phyloP scores from a whole-genome alignment of 2,888 invertebrate genomes.

The Pterostichus madidus region DNA sequence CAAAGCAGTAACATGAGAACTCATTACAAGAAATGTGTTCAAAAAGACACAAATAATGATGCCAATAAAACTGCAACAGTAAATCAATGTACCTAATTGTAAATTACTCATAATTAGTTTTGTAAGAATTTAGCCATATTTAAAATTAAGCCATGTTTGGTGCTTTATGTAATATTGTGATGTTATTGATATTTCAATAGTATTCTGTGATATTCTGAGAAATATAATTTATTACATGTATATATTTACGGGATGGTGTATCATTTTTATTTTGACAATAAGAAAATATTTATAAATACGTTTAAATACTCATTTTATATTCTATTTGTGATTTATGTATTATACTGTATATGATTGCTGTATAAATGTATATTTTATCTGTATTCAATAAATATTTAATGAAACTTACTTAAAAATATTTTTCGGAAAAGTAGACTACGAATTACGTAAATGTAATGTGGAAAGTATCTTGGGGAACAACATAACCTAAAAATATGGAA shows the following conservation, averaged over 20 bases:
- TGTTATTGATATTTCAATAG: conserved; percentile 29
- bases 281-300: not conserved
- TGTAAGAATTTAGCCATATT: conserved; percentile 36
- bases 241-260: conserved; percentile 30
- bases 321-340: conserved; percentile 22
- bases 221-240: conserved; percentile 48
- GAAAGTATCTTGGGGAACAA: not conserved
- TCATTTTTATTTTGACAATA: conserved; percentile 5
- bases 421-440: not conserved
- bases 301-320: conserved; percentile 28
- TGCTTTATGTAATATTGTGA: conserved; percentile 38
- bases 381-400: conserved; percentile 4
- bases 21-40: conserved; percentile 87
- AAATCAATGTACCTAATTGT: conserved; percentile 49
- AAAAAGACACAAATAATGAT: conserved; percentile 69
- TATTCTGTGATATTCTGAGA: conserved; percentile 45
- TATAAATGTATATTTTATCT: conserved; percentile 18
- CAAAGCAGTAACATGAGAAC: conserved; percentile 94
- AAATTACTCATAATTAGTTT: conserved; percentile 7
- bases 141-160: conserved; percentile 22
- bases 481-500: conserved; percentile 17
- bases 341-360: conserved; percentile 7
- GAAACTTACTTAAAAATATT: not conserved
- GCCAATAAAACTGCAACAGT: conserved; percentile 55
- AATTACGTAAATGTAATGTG: not conserved